Evolutionary conservation across 2,888 invertebrate genomes (phyloP).

Genomic region (Phorcus lineatus): DNA sequence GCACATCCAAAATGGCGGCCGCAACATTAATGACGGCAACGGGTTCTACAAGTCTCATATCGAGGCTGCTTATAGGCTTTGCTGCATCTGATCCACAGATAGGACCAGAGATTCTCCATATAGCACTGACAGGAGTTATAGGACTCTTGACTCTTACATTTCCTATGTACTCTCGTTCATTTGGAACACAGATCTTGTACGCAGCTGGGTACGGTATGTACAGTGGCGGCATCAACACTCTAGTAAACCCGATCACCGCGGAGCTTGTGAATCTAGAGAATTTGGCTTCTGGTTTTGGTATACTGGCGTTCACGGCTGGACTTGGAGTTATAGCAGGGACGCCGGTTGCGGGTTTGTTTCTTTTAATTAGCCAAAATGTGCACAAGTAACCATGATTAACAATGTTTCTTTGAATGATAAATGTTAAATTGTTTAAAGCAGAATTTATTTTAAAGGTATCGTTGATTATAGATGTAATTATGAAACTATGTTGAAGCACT

Average conservation of each 20-base stretch:
- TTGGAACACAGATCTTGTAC: conserved; percentile 31
- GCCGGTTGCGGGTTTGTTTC: conserved; percentile 37
- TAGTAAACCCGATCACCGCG: conserved; percentile 30
- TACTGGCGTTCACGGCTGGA: conserved; percentile 26
- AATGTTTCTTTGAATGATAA: no score
- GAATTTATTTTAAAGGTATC: no score
- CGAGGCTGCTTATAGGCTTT: conserved; percentile 38
- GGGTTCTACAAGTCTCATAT: conserved; percentile 35
- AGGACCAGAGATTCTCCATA: conserved; percentile 38
- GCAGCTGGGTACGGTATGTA: conserved; percentile 38
- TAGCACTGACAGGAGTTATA: conserved; percentile 35
- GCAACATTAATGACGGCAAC: conserved; percentile 37
- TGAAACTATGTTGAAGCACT: no score
- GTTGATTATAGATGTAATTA: no score
- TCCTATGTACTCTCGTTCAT: conserved; percentile 32
- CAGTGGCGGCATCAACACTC: conserved; percentile 34
- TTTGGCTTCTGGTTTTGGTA: conserved; percentile 34
- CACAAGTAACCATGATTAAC: no score
- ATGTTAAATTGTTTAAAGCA: no score
- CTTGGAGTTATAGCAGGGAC: conserved; percentile 33
- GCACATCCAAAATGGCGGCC: conserved; percentile 28
- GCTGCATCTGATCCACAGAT: conserved; percentile 32
- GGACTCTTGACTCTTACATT: conserved; percentile 37
- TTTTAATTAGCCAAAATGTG: no score
- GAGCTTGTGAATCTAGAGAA: conserved; percentile 30